A percentile compares a stretch with the other conserved stretches of the same genome.
Evolutionary conservation across 64 coral and sea anemone species (phyloP).

Genomic region (Montipora capricornis): DNA sequence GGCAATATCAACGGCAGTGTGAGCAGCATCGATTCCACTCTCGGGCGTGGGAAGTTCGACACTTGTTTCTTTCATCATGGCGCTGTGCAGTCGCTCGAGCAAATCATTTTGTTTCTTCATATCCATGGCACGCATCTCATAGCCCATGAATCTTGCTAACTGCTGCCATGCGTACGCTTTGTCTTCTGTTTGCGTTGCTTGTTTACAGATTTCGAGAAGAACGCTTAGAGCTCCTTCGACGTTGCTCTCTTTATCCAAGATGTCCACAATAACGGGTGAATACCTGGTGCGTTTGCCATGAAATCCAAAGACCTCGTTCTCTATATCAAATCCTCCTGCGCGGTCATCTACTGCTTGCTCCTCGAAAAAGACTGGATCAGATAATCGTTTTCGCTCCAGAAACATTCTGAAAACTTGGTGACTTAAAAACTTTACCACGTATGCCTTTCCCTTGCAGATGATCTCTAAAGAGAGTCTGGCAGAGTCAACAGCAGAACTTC

Average conservation of each 20-base stretch:
- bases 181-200: constrained; percentile 18
- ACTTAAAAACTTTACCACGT: constrained; percentile 35
- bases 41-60: background rate
- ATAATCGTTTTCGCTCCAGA: constrained; percentile 38
- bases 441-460: constrained; percentile 18
- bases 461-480: constrained; percentile 21
- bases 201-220: constrained; percentile 24
- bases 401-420: constrained; percentile 47
- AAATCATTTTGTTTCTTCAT: background rate
- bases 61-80: background rate
- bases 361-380: background rate
- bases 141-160: constrained; percentile 65
- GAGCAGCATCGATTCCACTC: constrained; percentile 55
- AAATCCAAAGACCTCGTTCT: constrained; percentile 29
- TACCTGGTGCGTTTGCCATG: constrained; percentile 39
- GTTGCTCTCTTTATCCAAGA: background rate
- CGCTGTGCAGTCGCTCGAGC: background rate
- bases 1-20: constrained; percentile 56
- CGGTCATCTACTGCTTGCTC: background rate
- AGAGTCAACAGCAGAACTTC: background rate
- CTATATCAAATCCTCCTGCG: background rate
- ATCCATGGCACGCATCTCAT: constrained; percentile 43
- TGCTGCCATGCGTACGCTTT: constrained; percentile 65
- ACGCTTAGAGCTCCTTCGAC: background rate
- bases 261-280: constrained; percentile 35